Evolutionary conservation across 1,140 invertebrate genomes (phyloP), one percentile per base, ranked within the genome.

Genomic region (Drosophila trapezifrons): DNA sequence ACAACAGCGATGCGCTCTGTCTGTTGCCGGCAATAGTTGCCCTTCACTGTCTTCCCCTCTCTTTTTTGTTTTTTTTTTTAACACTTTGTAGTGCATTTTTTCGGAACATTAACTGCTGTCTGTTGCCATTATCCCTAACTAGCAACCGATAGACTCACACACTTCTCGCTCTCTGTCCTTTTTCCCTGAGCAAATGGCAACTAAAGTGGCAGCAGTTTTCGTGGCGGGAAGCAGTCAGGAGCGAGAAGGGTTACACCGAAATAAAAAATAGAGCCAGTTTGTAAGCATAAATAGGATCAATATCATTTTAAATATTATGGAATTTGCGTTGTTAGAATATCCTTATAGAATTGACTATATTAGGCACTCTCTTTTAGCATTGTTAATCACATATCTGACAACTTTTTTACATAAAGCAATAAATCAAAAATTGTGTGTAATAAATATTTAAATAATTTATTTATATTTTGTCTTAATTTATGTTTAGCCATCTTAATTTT

Each of bases 31-130:
- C 13, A 71, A 70, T 70, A 57, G 67, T 43, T 66, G 49, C 49
- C 49, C 49, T 52, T 12, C 49, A 52, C 49, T 35, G 72, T 51
- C 37, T 75, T 47, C 35, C n/a, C 37, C 25, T 40, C 20, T 22
- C 13, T 37, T 32, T 40, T 58, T 58, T n/a, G n/a, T n/a, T n/a
- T 74, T 80, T 75, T 52, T 52, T 52, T 52, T 12, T 72, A 73
- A 78, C 80, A 82, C 79, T 83, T 82, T 82, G 76, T 82, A 78
- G 71, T 69, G 55, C 62, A 78, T 82, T 83, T 83, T 78, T 83
- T 78, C 76, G 80, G 59, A 83, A 78, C 80, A 83, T 83, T 83
- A 83, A 83, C 80, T 83, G 76, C 80, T 83, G 80, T 83, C 80
- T 83, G 80, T 79, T 83, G 75, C 71, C 76, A 83, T 83, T 83